These are phyloP conservation scores for Pseudococcus jackbeardsleyi DNA, from an alignment of 2,888 invertebrate species.

Conservation along the genomic window DNA sequence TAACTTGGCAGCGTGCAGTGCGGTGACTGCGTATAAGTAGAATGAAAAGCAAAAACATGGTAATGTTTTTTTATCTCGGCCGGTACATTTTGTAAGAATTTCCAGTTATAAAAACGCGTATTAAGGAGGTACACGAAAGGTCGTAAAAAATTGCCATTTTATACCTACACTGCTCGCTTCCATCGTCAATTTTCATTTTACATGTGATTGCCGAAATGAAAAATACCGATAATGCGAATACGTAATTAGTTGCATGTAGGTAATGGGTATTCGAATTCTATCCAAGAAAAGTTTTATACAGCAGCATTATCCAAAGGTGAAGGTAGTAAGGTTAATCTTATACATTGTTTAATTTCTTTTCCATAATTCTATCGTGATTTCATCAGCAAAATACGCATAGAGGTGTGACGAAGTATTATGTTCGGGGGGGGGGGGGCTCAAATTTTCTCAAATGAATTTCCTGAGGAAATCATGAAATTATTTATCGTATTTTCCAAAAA, in stretches of 20 bases:
- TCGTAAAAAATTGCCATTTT: neutral
- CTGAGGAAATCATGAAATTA: too few species aligned
- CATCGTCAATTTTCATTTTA: neutral
- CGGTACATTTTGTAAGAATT: neutral
- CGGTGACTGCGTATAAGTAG: neutral
- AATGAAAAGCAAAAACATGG: too few species aligned
- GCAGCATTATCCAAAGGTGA: neutral
- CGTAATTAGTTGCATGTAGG: neutral
- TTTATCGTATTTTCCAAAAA: too few species aligned
- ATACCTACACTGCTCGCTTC: neutral
- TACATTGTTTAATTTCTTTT: neutral
- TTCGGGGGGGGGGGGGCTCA: too few species aligned
- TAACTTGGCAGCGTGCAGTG: too few species aligned
- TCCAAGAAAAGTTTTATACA: neutral
- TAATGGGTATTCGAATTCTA: neutral
- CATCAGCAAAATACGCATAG: too few species aligned
- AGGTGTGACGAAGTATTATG: too few species aligned
- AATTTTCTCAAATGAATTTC: too few species aligned
- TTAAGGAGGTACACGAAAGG: neutral
- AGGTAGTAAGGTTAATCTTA: constrained; percentile 20
- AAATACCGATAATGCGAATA: neutral
- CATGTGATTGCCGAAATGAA: neutral
- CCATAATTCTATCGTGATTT: neutral
- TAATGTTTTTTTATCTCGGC: neutral
- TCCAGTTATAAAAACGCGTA: neutral